Evolutionary conservation across 1,140 invertebrate species (phyloP), one percentile per base, ranked within the genome.

Genomic region (Sarcophaga peregrina): DNA sequence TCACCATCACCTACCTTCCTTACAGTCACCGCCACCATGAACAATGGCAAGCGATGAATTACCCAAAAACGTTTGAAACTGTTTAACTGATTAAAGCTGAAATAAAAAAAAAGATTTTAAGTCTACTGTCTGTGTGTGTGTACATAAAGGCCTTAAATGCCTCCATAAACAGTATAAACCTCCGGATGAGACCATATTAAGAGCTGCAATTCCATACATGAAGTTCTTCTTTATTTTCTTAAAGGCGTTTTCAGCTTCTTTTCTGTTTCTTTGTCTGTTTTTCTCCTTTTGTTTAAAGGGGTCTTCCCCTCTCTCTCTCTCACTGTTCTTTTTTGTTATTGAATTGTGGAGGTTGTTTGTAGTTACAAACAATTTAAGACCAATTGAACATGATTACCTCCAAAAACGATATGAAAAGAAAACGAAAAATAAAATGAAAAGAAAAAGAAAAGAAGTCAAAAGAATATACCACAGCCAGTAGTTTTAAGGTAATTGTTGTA

Each of bases 341-440:
- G 50, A 78, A 78, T 78, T 78, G 75, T 78, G 75, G 75, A 78
- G 75, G 75, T 78, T 78, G 75, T 78, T 78, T 78, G 75, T 78
- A 78, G 75, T 78, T 78, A 52, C 75, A 52, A 78, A 78, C 75
- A 78, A 78, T 78, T 78, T 78, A 78, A 78, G 50, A 78, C 75
- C 75, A 78, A 78, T 78, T 78, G 75, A 78, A 47, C 50, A 78
- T 78, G 50, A 78, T 78, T 78, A 78, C 75, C 75, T 37, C 75
- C 75, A 78, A 78, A 78, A 50, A 78, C n/a, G n/a, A 37, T 37
- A 37, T 2, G 25, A 37, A 37, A 37, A 37, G 25, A 37, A 37
- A 37, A 37, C n/a, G 25, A 37, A 37, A 37, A 37, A 4, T 2
- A 37, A 37, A 37, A 37, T 2, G 25, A 37, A 37, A 37, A 37